Conservation (phyloP, 2,113 vertebrate genomes). For the Corapipo altera region DNA sequence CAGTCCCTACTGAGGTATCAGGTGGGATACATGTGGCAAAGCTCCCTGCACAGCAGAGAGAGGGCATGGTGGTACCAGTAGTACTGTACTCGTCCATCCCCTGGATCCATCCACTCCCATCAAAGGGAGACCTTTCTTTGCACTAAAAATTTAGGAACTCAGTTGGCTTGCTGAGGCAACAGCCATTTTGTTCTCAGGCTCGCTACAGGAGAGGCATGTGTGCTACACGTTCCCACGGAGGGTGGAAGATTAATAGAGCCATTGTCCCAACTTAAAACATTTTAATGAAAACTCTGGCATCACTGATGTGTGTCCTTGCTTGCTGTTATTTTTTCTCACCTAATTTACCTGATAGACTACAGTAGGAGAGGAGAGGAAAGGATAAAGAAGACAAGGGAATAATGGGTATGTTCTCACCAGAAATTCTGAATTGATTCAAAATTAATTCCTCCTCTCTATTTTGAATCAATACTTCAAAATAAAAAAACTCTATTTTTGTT, state of each 20-base stretch:
- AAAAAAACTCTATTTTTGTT: not conserved
- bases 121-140: not conserved
- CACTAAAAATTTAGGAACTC: not conserved
- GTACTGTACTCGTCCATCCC: fast-evolving
- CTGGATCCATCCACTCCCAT: not conserved
- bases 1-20: not conserved
- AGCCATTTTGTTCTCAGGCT: not conserved
- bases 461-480: slow-evolving; percentile 49
- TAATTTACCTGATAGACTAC: slow-evolving; percentile 47
- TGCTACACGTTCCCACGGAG: fast-evolving
- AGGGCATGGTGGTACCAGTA: fast-evolving
- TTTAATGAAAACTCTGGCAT: slow-evolving; percentile 41
- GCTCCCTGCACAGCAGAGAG: not conserved
- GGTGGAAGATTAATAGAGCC: slow-evolving; percentile 33
- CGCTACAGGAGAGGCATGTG: not conserved
- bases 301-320: slow-evolving; percentile 37
- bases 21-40: not conserved
- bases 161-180: not conserved
- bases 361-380: not conserved
- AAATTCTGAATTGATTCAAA: slow-evolving; percentile 37
- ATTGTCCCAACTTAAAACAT: slow-evolving; percentile 44
- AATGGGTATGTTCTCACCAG: slow-evolving; percentile 2
- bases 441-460: slow-evolving; percentile 29
- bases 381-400: not conserved
- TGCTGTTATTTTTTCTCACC: slow-evolving; percentile 32